Conservation (phyloP, 2,888 invertebrate species). For the Xestia sexstrigata region DNA sequence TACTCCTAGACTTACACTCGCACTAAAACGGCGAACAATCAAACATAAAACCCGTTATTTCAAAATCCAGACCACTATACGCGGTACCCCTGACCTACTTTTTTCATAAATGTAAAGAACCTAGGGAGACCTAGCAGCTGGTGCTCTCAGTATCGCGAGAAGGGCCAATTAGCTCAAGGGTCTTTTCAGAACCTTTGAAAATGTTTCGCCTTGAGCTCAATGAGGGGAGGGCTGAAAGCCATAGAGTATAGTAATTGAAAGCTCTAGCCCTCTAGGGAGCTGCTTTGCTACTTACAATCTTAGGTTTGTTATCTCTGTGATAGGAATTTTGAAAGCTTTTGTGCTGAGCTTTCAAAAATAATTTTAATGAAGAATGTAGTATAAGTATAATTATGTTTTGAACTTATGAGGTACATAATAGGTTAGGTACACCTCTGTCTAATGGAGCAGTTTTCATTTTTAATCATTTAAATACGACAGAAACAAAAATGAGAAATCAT, state of each 20-base stretch:
- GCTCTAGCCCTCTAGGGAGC: not conserved
- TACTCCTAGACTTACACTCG: not conserved
- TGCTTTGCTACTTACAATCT: not conserved
- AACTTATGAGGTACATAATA: too few relatives aligned
- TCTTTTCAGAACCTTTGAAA: conserved; percentile 24
- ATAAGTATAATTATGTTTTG: too few relatives aligned
- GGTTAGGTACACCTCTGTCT: too few relatives aligned
- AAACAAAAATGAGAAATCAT: too few relatives aligned
- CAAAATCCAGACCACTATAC: not conserved
- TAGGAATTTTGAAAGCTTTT: conserved; percentile 13
- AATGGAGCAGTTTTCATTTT: not conserved
- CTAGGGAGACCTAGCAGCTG: conserved; percentile 12
- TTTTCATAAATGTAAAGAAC: conserved; percentile 20
- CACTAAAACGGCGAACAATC: not conserved
- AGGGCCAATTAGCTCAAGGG: conserved; percentile 59
- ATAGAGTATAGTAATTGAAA: too few relatives aligned
- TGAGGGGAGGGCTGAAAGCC: conserved; percentile 10
- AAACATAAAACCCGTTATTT: not conserved
- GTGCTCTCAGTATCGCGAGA: conserved; percentile 10
- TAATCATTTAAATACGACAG: too few relatives aligned
- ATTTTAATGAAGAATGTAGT: not conserved
- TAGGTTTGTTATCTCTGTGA: not conserved
- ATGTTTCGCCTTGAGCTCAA: conserved; percentile 40
- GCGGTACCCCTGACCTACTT: conserved; percentile 36
- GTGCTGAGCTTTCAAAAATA: not conserved